phyloP scores from a whole-genome alignment of 2,888 invertebrate genomes.

The Notocelia uddmanniana region DNA sequence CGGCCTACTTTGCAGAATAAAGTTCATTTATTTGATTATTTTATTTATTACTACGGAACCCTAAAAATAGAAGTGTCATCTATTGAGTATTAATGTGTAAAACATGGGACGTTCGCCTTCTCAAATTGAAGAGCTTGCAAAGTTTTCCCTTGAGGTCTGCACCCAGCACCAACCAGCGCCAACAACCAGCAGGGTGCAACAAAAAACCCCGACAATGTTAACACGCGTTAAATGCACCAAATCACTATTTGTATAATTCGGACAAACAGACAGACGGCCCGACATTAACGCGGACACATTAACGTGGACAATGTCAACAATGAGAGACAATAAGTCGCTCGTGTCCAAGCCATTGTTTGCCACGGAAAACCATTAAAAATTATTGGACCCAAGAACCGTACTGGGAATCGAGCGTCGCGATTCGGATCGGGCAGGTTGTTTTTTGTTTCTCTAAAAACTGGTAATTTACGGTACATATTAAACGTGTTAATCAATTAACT shows the following conservation, averaged over 20 bases:
- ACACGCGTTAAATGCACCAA: slow-evolving; percentile 73
- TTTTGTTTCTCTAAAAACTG: neutral
- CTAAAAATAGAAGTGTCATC: too few relatives aligned
- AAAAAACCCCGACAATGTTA: slow-evolving; percentile 55
- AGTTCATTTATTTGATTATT: too few relatives aligned
- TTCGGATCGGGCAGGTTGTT: slow-evolving; percentile 34
- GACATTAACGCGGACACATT: slow-evolving; percentile 74
- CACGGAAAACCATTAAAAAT: slow-evolving; percentile 79
- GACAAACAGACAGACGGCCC: slow-evolving; percentile 66
- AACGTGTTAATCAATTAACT: neutral
- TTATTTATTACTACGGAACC: too few relatives aligned
- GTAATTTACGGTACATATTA: neutral
- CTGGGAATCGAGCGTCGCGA: slow-evolving; percentile 61
- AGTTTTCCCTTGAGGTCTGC: slow-evolving; percentile 41
- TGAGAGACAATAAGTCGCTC: slow-evolving; percentile 59
- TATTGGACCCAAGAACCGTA: slow-evolving; percentile 69
- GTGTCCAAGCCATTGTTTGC: slow-evolving; percentile 71
- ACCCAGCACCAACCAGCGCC: slow-evolving; percentile 23
- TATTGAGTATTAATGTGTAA: too few relatives aligned
- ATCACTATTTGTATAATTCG: slow-evolving; percentile 69
- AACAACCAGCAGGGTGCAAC: slow-evolving; percentile 51
- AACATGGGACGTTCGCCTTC: neutral
- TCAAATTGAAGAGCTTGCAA: neutral
- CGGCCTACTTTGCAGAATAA: too few relatives aligned
- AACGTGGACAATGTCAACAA: slow-evolving; percentile 70